A percentile compares a stretch with the other conserved stretches of the same genome.
Evolutionary conservation across 2,113 vertebrate species (phyloP).

Genomic region (Vidua chalybeata): DNA sequence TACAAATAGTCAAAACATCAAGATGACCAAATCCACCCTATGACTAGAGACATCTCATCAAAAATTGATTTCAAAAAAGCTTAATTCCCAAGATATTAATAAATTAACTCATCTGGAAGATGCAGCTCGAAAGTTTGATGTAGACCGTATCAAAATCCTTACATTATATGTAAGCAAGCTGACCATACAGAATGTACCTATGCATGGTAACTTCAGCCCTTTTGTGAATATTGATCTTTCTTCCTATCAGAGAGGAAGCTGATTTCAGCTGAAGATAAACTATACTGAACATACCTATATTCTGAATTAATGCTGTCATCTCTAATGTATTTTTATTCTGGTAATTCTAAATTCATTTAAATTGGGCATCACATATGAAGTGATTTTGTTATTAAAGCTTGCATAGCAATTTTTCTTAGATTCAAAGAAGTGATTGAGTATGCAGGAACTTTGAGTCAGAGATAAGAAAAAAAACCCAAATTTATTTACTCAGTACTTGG

Average conservation of each 20-base stretch:
- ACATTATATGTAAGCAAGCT: not conserved
- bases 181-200: not conserved
- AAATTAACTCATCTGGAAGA: not conserved
- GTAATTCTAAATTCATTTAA: not conserved
- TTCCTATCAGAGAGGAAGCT: not conserved
- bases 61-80: not conserved
- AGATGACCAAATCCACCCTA: not conserved
- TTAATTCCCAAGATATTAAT: not conserved
- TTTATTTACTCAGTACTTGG: not conserved
- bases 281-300: not conserved
- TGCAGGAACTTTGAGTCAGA: not conserved
- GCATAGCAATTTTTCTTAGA: not conserved
- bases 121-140: not conserved
- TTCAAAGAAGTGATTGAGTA: not conserved
- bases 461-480: not conserved
- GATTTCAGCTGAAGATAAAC: not conserved
- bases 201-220: not conserved
- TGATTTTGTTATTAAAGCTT: not conserved
- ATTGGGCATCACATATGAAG: not conserved
- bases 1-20: not conserved
- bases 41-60: not conserved
- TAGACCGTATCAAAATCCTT: not conserved
- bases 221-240: not conserved
- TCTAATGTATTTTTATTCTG: not conserved
- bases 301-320: not conserved